Evolutionary conservation across 2,113 vertebrate species (phyloP), one percentile per base, ranked within the genome.

Genomic region (Mungos mungo): DNA sequence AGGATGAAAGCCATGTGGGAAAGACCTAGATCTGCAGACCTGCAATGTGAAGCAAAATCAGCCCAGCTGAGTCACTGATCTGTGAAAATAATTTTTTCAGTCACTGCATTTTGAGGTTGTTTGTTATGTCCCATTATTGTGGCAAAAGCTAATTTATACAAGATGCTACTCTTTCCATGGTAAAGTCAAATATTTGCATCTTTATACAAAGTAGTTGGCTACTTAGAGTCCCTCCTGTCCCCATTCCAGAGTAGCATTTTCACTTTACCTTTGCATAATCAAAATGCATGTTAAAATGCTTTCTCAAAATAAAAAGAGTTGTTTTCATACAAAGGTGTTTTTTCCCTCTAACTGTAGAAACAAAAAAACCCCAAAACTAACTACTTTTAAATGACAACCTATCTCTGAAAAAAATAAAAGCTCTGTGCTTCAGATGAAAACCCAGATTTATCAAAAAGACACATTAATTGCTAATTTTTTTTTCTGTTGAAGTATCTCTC

Each of bases 91-190:
- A 72, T 19, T 66, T 41, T 91, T 81, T 77, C 38, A 63, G 85
- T 68, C 74, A 66, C 47, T 52, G 83, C 31, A 3, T 87, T 96
- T 80, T 87, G 83, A 95, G 80, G 68, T 76, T 89, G 27, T 87
- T 82, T 96, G 54, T 90, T 97, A 95, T 84, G 77, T 4, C 57
- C 38, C 27, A 57, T 74, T 88, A 54, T 72, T 96, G 85, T 85
- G 65, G 83, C 27, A 88, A 95, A 95, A 66, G 50, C 33, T 92
- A 94, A 93, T 96, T 93, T 74, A 93, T 81, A 35, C 25, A 96
- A 88, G 63, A 95, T 85, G 85, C 38, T 85, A 69, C 29, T 97
- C 68, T 88, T 96, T 47, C 69, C 76, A 87, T 27, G 86, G 66
- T 25, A n/a, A 47, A 90, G 50, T 80, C 69, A 95, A 89, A 93